Base-by-base conservation (phyloP, 2,113 vertebrate species). In the Macroglossus sobrinus region DNA sequence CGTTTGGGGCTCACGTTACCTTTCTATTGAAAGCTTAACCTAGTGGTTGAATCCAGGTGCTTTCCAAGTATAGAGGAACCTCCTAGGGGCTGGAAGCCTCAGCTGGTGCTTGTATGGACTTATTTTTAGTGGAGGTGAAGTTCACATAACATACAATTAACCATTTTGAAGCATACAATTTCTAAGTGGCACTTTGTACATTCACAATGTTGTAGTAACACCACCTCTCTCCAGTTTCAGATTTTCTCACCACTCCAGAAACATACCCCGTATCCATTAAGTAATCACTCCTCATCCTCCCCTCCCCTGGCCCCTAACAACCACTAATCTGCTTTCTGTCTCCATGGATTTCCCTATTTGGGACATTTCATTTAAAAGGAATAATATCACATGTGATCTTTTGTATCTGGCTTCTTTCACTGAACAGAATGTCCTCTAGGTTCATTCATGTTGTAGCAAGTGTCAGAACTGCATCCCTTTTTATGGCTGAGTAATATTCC, bases 1-100 rank as follows among this genome's bases (percentile, higher is more conserved):
- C 0, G 3, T 22, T 0, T 28, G 21, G 9, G 55, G n/a, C 24
- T 85, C 2, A 0, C 6, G 0, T n/a, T 4, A 3, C 50, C 45
- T 57, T 18, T 43, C 45, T 33, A 0, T 8, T 12, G 53, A 50
- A 33, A 11, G 22, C 35, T 3, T 38, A 68, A 38, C 33, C 47
- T 19, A 4, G 18, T 33, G 6, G 28, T 12, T 28, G 2, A 24
- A 16, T 18, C 33, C 18, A 59, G 89, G 84, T 59, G 38, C 10
- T 47, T 4, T 61, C n/a, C 0, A 0, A 53, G 19, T 7, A n/a
- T 4, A 0, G 18, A 53, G 59, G 72, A 61, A 15, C 43, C 4
- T 0, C 50, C 33, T 19, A 59, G 40, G 80, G 43, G 38, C 72
- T 5, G 4, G 63, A 50, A 35, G 30, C 15, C 19, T 26, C n/a